Conservation (phyloP, 2,888 invertebrate species). For the Spodoptera picta region DNA sequence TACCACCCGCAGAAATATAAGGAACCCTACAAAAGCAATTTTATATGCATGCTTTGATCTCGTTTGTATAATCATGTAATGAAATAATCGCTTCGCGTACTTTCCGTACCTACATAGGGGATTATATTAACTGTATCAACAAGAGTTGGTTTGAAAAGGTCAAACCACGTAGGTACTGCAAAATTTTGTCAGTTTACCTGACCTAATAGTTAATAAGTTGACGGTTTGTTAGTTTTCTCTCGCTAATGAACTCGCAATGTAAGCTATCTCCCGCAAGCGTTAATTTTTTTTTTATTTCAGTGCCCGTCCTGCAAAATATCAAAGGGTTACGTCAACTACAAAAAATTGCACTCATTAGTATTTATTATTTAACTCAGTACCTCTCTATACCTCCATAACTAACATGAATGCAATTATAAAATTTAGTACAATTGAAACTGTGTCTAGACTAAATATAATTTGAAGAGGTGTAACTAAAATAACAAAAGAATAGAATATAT, state of each 20-base stretch:
- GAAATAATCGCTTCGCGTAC: conserved; percentile 1
- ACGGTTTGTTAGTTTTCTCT: conserved; percentile 5
- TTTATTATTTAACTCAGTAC: too few species aligned
- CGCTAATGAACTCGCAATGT: neutral
- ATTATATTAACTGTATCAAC: conserved; percentile 4
- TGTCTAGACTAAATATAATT: too few species aligned
- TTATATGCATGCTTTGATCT: neutral
- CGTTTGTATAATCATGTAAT: neutral
- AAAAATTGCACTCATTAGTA: too few species aligned
- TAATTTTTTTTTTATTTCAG: too few species aligned
- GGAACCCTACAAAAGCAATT: conserved; percentile 2
- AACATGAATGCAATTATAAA: too few species aligned
- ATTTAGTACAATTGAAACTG: too few species aligned
- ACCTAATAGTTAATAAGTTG: conserved; percentile 19
- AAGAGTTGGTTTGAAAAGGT: conserved; percentile 9
- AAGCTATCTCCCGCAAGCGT: too few species aligned
- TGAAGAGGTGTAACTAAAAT: too few species aligned
- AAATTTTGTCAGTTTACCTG: conserved; percentile 28
- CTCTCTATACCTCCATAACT: too few species aligned
- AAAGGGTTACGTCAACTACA: too few species aligned
- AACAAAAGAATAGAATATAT: neutral
- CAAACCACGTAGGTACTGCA: conserved; percentile 32
- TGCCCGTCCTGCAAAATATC: too few species aligned
- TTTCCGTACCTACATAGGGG: conserved; percentile 1
- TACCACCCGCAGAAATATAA: neutral